A percentile compares a stretch with the other conserved stretches of the same genome.
These are phyloP conservation scores for Achlya flavicornis DNA, from an alignment of 2,888 invertebrate species.

Conservation along the genomic window DNA sequence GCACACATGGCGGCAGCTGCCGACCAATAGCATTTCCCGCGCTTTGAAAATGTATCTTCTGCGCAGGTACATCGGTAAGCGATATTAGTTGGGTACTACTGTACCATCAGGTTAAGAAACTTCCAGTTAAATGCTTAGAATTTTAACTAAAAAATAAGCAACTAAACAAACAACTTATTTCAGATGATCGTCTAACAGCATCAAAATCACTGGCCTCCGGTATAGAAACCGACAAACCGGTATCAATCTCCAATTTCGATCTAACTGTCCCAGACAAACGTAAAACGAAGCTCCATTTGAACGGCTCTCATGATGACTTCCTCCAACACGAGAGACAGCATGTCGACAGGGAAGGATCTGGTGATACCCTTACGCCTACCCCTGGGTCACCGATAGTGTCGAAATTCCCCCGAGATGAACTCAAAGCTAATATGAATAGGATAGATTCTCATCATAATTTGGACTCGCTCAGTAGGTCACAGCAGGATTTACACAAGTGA, in stretches of 20 bases:
- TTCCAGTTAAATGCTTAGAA: too few species aligned
- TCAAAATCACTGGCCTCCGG: conserved; percentile 65
- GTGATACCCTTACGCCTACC: conserved; percentile 39
- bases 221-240: conserved; percentile 53
- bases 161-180: too few species aligned
- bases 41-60: too few species aligned
- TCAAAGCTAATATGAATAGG: conserved; percentile 79
- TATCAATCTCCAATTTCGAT: conserved; percentile 63
- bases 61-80: too few species aligned
- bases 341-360: conserved; percentile 46
- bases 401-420: conserved; percentile 54
- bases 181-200: conserved; percentile 53
- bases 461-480: conserved; percentile 56
- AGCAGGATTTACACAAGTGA: conserved; percentile 40
- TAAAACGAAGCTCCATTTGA: conserved; percentile 39
- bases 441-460: conserved; percentile 79
- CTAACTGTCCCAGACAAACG: conserved; percentile 50
- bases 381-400: conserved; percentile 35
- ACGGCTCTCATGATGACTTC: conserved; percentile 68
- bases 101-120: too few species aligned
- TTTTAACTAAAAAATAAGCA: too few species aligned
- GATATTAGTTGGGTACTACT: too few species aligned
- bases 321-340: conserved; percentile 55
- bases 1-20: too few species aligned
- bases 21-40: too few species aligned